Evolutionary conservation across 1,140 invertebrate species (phyloP).

Genomic region (Drosophila sechellia): DNA sequence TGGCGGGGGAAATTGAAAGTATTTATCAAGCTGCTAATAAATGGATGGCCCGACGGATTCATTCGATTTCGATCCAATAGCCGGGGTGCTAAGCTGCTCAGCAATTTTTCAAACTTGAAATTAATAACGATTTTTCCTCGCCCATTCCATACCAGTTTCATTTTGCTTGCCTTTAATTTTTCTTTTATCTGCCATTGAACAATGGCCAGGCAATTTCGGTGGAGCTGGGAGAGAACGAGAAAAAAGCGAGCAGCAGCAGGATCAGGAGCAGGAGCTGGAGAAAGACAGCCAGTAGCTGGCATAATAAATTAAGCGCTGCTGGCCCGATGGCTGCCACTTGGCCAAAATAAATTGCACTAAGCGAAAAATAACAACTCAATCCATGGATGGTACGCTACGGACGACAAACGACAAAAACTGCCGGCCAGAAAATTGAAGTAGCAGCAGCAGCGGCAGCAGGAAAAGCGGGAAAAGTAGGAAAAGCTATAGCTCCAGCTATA

Average conservation of each 20-base stretch:
- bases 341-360: conserved; percentile 83
- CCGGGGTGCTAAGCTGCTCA: conserved; percentile 65
- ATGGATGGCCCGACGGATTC: conserved; percentile 69
- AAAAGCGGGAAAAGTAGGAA: conserved; percentile 12
- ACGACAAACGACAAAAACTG: conserved; percentile 77
- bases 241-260: conserved; percentile 1
- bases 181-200: conserved; percentile 83
- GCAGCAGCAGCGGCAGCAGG: conserved; percentile 48
- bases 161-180: conserved; percentile 81
- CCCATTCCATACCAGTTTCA: conserved; percentile 48
- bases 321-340: conserved; percentile 78
- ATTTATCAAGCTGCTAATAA: conserved; percentile 82
- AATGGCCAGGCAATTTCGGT: conserved; percentile 74
- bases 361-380: conserved; percentile 83
- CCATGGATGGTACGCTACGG: conserved; percentile 48
- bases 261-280: conserved; percentile 1
- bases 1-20: conserved; percentile 80
- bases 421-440: conserved; percentile 80
- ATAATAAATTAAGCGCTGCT: conserved; percentile 81
- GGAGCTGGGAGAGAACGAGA: conserved; percentile 11
- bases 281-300: conserved; percentile 50
- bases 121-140: conserved; percentile 73
- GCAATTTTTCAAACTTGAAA: conserved; percentile 81
- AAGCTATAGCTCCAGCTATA: conserved; percentile 25
- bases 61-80: conserved; percentile 35